Percentiles rank a stretch among this genome's conserved stretches.
These are phyloP conservation scores for Tricholauxania praeusta DNA, from an alignment of 2,888 invertebrate genomes.

Conservation along the genomic window DNA sequence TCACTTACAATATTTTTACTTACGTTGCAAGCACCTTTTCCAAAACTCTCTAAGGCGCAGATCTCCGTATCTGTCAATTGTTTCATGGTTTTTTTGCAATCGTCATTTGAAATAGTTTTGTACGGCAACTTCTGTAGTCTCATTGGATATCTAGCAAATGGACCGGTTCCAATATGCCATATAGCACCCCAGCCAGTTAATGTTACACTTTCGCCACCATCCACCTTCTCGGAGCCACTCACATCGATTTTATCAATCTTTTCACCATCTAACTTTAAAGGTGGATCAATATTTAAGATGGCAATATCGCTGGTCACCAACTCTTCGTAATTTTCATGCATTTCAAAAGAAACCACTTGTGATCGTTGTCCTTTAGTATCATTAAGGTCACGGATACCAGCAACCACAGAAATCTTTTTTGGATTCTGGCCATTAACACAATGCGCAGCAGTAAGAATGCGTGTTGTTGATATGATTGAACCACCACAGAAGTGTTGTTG, in stretches of 20 bases:
- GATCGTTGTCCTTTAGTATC: conserved; percentile 56
- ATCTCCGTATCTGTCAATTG: conserved; percentile 65
- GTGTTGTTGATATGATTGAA: conserved; percentile 61
- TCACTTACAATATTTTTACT: conserved; percentile 41
- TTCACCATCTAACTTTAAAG: conserved; percentile 57
- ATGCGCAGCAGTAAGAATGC: conserved; percentile 65
- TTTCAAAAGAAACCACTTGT: conserved; percentile 57
- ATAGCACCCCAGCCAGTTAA: conserved; percentile 66
- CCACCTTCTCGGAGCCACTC: conserved; percentile 55
- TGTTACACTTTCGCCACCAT: conserved; percentile 55
- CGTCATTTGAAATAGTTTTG: conserved; percentile 59
- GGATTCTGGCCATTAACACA: conserved; percentile 63
- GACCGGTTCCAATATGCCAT: conserved; percentile 60
- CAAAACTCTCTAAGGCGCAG: conserved; percentile 62
- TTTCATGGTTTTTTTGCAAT: conserved; percentile 58
- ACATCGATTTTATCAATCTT: conserved; percentile 67
- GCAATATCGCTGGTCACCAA: conserved; percentile 65
- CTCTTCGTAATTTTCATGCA: conserved; percentile 63
- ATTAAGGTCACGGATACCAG: conserved; percentile 57
- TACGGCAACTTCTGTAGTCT: conserved; percentile 60
- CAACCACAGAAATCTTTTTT: conserved; percentile 56
- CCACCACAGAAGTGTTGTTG: conserved; percentile 66
- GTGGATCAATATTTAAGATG: conserved; percentile 59
- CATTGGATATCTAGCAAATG: conserved; percentile 60
- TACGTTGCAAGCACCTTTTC: conserved; percentile 67